These are phyloP conservation scores for Frankliniella fusca DNA, from an alignment of 2,888 invertebrate species.

Conservation along the genomic window DNA sequence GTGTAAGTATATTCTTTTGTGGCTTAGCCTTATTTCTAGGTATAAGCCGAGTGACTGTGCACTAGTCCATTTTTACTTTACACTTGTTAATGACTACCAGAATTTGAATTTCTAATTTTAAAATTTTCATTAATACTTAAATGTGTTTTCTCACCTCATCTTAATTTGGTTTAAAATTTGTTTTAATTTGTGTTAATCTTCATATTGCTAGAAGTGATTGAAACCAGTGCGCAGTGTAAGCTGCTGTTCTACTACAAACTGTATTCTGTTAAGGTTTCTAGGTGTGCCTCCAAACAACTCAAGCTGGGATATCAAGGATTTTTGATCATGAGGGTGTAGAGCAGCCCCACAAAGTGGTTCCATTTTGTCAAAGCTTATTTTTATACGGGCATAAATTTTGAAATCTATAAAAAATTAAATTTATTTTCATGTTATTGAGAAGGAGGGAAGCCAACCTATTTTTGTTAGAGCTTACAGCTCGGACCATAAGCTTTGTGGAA, in stretches of 20 bases:
- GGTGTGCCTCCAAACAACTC: constrained; percentile 24
- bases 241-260: neutral
- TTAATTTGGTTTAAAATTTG: neutral
- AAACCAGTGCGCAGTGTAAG: neutral
- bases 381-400: neutral
- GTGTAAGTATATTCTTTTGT: neutral
- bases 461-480: no score
- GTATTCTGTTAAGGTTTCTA: constrained; percentile 24
- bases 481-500: neutral
- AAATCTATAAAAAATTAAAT: neutral
- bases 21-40: neutral
- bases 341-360: constrained; percentile 37
- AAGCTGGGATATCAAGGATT: constrained; percentile 59
- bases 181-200: neutral
- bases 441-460: neutral
- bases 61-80: neutral
- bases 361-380: constrained; percentile 23
- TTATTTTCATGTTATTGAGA: neutral
- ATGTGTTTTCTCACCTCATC: neutral
- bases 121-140: neutral
- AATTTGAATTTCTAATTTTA: neutral
- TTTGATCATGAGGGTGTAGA: constrained; percentile 58
- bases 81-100: neutral
- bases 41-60: neutral
- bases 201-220: neutral